These are phyloP conservation scores for Montifringilla adamsi DNA, from an alignment of 2,113 vertebrate species.

Conservation along the genomic window DNA sequence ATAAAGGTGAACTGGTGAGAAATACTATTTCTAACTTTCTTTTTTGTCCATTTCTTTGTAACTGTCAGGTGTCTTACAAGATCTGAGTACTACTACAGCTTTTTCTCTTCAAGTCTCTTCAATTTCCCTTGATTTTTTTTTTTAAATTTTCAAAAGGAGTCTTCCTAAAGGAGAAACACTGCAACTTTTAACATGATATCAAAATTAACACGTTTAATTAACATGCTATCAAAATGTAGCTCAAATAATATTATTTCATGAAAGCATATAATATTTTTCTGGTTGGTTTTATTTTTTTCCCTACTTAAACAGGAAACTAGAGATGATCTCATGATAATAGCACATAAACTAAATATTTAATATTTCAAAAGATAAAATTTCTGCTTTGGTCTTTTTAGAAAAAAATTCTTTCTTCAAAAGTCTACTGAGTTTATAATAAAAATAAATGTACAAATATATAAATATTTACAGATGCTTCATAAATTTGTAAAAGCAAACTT, in stretches of 20 bases:
- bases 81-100: neutral
- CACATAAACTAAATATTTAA: neutral
- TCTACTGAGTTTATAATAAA: neutral
- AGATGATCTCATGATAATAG: neutral
- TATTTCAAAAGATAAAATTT: neutral
- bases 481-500: neutral
- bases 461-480: neutral
- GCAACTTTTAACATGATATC: neutral
- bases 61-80: neutral
- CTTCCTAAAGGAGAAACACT: neutral
- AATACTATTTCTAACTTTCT: neutral
- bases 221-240: neutral
- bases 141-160: neutral
- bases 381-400: neutral
- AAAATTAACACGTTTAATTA: neutral
- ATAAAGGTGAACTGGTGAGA: neutral
- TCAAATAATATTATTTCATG: neutral
- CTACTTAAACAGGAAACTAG: neutral
- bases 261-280: neutral
- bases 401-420: neutral
- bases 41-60: neutral
- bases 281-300: fast-evolving
- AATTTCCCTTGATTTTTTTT: neutral
- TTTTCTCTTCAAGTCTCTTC: neutral
- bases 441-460: neutral